phyloP scores from a whole-genome alignment of 2,888 invertebrate genomes.

The Epistrophella euchroma region DNA sequence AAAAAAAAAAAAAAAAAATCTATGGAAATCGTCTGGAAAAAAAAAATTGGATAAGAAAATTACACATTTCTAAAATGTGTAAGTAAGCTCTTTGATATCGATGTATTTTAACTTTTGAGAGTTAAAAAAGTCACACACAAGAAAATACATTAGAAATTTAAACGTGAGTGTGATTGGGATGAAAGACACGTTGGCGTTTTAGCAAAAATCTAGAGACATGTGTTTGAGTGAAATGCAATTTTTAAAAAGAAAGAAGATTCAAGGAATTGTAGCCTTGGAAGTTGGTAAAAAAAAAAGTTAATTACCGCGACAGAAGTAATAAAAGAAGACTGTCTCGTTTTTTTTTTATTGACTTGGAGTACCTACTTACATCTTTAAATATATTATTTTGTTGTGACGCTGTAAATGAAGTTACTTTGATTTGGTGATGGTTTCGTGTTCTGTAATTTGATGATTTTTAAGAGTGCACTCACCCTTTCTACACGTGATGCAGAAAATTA shows the following conservation, averaged over 20 bases:
- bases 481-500: too few relatives aligned
- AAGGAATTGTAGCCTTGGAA: not conserved
- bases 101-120: conserved; percentile 48
- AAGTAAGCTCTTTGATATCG: conserved; percentile 53
- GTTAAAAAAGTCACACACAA: conserved; percentile 22
- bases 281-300: conserved; percentile 21
- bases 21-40: conserved; percentile 26
- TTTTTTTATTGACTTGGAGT: not conserved
- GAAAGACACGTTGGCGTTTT: conserved; percentile 63
- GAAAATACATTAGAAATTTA: conserved; percentile 27
- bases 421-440: too few relatives aligned
- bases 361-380: too few relatives aligned
- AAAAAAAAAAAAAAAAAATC: not conserved
- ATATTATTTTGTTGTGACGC: too few relatives aligned
- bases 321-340: not conserved
- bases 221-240: conserved; percentile 45
- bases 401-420: too few relatives aligned
- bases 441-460: too few relatives aligned
- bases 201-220: conserved; percentile 43
- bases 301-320: conserved; percentile 30
- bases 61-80: not conserved
- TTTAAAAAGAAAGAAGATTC: conserved; percentile 15
- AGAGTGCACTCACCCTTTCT: too few relatives aligned
- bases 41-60: conserved; percentile 11
- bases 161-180: conserved; percentile 21